Base-by-base conservation (phyloP, 37 sponge, comb jelly and placozoan genomes). In the Mnemiopsis leidyi region DNA sequence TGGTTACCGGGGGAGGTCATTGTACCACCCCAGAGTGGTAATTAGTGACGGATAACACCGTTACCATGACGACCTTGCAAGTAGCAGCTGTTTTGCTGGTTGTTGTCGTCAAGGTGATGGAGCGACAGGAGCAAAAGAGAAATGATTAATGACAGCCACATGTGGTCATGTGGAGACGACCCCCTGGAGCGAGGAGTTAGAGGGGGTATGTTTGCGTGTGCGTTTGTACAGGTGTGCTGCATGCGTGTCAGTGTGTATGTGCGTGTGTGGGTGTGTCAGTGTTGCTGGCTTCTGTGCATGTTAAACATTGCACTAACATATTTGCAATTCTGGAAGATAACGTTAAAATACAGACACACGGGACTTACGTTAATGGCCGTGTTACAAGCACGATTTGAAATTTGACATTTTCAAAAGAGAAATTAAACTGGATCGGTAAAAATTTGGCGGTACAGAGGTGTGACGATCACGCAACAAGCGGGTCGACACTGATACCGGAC, bases 11-110 rank as follows among this genome's bases (percentile, higher is more conserved):
- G 61, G 61, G n/a, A n/a, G 75, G 30, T 71, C 75, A 28, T 25
- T n/a, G 75, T 71, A 18, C 30, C 30, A 28, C 5, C n/a, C n/a
- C 20, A n/a, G 13, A 67, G 9, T 48, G 61, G 9, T 48, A 48
- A 48, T 48, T 48, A 18, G 61, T 13, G 61, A 18, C 61, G 61
- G 61, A 48, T 48, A 48, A 48, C 13, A 20, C 75, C 20, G 75
- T 71, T 71, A 71, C 75, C 75, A 71, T 71, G 75, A n/a, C 75
- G 20, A 71, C 75, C 3, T 48, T 48, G 61, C 61, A 48, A 48
- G 61, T 18, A 48, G 61, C 61, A 48, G 61, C 61, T 48, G 61
- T 48, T 48, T 48, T 48, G 61, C 13, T 13, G 13, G 61, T 48
- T 13, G 61, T n/a, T 13, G 61, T 48, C 61, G 61, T 48, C 61